phyloP scores from a whole-genome alignment of 1,140 invertebrate species.

The Amyelois transitella region DNA sequence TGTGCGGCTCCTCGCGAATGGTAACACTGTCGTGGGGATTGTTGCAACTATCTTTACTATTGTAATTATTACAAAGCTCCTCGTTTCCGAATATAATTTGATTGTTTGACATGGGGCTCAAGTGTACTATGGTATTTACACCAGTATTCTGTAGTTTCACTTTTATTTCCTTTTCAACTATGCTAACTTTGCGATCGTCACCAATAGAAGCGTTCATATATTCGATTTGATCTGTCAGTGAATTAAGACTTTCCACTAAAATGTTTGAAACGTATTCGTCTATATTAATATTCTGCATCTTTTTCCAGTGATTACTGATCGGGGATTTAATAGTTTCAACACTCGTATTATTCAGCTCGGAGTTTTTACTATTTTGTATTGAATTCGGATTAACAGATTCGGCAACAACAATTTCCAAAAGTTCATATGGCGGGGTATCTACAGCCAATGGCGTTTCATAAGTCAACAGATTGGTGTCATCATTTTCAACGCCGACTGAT shows the following conservation, averaged over 20 bases:
- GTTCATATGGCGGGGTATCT: constrained; percentile 45
- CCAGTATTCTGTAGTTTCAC: constrained; percentile 69
- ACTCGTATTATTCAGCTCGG: constrained; percentile 21
- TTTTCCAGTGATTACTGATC: constrained; percentile 15
- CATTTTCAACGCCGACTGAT: constrained; percentile 28
- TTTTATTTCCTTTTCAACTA: constrained; percentile 73
- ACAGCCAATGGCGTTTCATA: constrained; percentile 29
- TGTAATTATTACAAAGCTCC: constrained; percentile 46
- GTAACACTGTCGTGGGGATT: constrained; percentile 19
- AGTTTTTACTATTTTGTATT: constrained; percentile 19
- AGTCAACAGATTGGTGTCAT: constrained; percentile 33
- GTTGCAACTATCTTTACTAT: constrained; percentile 28
- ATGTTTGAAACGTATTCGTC: constrained; percentile 72
- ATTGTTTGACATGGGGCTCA: constrained; percentile 65
- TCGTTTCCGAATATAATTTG: constrained; percentile 68
- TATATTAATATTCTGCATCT: constrained; percentile 43
- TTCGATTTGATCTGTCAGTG: constrained; percentile 65
- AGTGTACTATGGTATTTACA: constrained; percentile 67
- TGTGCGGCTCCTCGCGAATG: constrained; percentile 35
- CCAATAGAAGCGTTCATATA: constrained; percentile 65
- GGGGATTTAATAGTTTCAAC: constrained; percentile 16
- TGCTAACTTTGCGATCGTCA: constrained; percentile 55
- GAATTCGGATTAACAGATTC: constrained; percentile 48
- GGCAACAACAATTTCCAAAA: constrained; percentile 69
- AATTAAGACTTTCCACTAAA: constrained; percentile 69